phyloP scores from a whole-genome alignment of 2,113 vertebrate genomes.

The Hippocampus comes region DNA sequence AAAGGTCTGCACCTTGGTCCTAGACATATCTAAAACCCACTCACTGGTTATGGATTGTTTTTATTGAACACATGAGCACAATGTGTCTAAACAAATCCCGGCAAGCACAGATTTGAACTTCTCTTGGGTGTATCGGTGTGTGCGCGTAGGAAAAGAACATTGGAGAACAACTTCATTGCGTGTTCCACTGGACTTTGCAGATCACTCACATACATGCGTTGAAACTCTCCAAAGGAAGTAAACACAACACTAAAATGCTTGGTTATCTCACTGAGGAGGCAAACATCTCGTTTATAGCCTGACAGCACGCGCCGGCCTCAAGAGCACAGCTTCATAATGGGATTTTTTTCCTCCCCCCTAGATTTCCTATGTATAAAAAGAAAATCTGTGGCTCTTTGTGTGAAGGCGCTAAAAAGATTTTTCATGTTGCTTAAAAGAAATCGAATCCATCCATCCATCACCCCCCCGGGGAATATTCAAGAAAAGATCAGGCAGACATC shows the following conservation, averaged over 20 bases:
- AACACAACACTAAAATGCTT: slow-evolving; percentile 44
- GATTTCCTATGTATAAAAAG: neutral
- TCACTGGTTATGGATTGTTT: slow-evolving; percentile 38
- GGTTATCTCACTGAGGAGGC: slow-evolving; percentile 44
- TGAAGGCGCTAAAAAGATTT: neutral
- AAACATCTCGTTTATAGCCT: slow-evolving; percentile 47
- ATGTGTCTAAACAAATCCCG: slow-evolving; percentile 37
- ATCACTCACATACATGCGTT: slow-evolving; percentile 30
- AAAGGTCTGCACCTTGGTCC: slow-evolving; percentile 34
- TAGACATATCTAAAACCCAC: slow-evolving; percentile 36
- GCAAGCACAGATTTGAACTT: slow-evolving; percentile 1
- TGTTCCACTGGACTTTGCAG: slow-evolving; percentile 35
- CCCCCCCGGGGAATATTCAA: neutral
- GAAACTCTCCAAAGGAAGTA: slow-evolving; percentile 64
- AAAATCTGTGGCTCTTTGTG: neutral
- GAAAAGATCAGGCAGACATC: neutral
- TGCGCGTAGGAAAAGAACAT: slow-evolving; percentile 1
- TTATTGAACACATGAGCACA: slow-evolving; percentile 41
- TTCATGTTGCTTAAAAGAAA: neutral
- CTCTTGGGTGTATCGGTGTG: slow-evolving; percentile 10
- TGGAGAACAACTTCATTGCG: slow-evolving; percentile 39
- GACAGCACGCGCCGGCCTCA: neutral
- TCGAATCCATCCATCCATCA: neutral
- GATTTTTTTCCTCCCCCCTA: neutral
- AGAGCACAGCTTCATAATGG: neutral